These are phyloP conservation scores for Hippocampus guttulatus DNA, from an alignment of 2,113 vertebrate genomes.

Conservation along the genomic window DNA sequence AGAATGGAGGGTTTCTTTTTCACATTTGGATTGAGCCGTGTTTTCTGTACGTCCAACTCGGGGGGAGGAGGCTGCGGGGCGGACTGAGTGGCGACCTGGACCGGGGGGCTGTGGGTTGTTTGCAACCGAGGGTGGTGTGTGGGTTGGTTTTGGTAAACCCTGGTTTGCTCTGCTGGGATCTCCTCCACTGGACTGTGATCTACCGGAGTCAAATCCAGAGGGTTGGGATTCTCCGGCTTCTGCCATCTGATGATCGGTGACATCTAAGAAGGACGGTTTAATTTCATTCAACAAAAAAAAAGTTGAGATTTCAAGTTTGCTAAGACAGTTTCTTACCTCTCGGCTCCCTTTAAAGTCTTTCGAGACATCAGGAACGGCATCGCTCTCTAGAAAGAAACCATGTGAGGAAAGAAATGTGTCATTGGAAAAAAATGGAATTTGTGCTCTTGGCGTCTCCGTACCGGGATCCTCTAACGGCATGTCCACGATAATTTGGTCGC, in stretches of 20 bases:
- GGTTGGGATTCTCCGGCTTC: constrained; percentile 39
- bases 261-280: constrained; percentile 18
- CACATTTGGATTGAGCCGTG: constrained; percentile 1
- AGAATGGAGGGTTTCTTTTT: constrained; percentile 20
- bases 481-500: constrained; percentile 92
- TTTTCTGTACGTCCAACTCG: constrained; percentile 23
- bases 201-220: constrained; percentile 31
- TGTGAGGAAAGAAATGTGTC: neutral
- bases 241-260: constrained; percentile 16
- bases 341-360: constrained; percentile 36
- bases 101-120: constrained; percentile 14
- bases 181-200: constrained; percentile 61
- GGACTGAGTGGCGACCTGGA: neutral
- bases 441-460: constrained; percentile 53
- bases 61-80: constrained; percentile 9
- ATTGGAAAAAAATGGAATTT: neutral
- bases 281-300: constrained; percentile 8
- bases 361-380: constrained; percentile 46
- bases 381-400: constrained; percentile 47
- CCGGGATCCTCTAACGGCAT: constrained; percentile 87
- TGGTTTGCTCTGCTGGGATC: constrained; percentile 59
- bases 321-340: constrained; percentile 51
- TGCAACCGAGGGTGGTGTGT: constrained; percentile 13
- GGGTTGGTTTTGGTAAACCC: constrained; percentile 63
- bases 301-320: neutral